These are phyloP conservation scores for Serrognathus titanus DNA, from an alignment of 2,888 invertebrate species.

Conservation along the genomic window DNA sequence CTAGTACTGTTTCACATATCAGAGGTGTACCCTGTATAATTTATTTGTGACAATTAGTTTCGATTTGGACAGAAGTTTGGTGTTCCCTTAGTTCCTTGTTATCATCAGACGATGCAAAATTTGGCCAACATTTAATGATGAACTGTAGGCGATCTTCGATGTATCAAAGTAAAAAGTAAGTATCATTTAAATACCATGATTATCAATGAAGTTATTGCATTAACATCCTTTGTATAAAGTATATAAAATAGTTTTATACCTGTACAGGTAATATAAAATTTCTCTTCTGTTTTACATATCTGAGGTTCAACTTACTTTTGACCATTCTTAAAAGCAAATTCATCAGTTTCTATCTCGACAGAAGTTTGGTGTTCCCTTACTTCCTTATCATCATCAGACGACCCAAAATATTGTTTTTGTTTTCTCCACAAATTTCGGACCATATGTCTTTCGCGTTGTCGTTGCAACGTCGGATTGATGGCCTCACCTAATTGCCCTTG, in stretches of 20 bases:
- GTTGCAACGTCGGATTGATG: conserved; percentile 90
- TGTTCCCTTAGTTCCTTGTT: conserved; percentile 45
- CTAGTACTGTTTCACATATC: too few relatives aligned
- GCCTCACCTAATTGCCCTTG: conserved; percentile 85
- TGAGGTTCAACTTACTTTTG: conserved; percentile 54
- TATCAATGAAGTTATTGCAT: too few relatives aligned
- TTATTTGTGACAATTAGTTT: conserved; percentile 76
- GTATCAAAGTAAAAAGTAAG: too few relatives aligned
- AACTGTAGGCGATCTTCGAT: too few relatives aligned
- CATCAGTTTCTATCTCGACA: conserved; percentile 81
- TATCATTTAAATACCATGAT: too few relatives aligned
- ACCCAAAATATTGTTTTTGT: conserved; percentile 67
- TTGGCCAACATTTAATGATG: too few relatives aligned
- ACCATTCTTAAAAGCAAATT: conserved; percentile 79
- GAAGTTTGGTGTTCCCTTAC: conserved; percentile 65
- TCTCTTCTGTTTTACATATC: too few relatives aligned
- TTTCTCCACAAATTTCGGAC: conserved; percentile 95
- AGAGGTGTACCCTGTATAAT: too few relatives aligned
- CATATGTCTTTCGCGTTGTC: conserved; percentile 93
- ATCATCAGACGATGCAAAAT: conserved; percentile 54
- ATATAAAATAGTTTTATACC: too few relatives aligned
- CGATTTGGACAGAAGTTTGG: conserved; percentile 82
- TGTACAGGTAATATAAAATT: too few relatives aligned
- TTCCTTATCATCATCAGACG: conserved; percentile 47
- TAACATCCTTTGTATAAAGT: too few relatives aligned